Evolutionary conservation across 2,113 vertebrate genomes (phyloP).

Genomic region (Daphoenositta chrysoptera): DNA sequence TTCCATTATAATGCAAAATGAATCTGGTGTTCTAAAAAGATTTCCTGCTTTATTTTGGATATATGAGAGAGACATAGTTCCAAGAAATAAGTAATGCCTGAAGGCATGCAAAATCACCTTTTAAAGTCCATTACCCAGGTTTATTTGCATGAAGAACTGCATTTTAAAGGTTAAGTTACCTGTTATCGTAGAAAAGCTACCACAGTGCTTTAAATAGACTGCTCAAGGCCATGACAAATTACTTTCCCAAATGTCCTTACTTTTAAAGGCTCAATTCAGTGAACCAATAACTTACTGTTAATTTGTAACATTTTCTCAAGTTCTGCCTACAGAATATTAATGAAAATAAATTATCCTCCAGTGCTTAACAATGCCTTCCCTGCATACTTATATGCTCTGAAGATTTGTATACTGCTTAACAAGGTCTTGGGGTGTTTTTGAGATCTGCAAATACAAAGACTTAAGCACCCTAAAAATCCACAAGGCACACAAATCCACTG

Average conservation of each 20-base stretch:
- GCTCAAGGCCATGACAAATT: slow-evolving; percentile 13
- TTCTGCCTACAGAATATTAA: neutral
- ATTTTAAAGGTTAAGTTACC: slow-evolving; percentile 40
- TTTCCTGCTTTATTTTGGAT: neutral
- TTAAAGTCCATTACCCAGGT: neutral
- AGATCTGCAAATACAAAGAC: neutral
- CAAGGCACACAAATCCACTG: neutral
- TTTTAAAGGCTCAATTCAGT: slow-evolving; percentile 20
- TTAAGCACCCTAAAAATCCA: neutral
- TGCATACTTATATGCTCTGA: neutral
- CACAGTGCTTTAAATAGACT: neutral
- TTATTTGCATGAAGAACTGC: slow-evolving; percentile 14
- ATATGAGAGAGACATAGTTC: neutral
- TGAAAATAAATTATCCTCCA: slow-evolving; percentile 42
- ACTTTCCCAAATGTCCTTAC: slow-evolving; percentile 3
- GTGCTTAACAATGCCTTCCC: neutral
- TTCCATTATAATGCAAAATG: neutral
- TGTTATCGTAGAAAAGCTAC: neutral
- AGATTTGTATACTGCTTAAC: neutral
- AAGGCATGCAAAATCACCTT: neutral
- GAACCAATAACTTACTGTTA: slow-evolving; percentile 34
- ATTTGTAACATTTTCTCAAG: slow-evolving; percentile 51
- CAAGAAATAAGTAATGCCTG: neutral
- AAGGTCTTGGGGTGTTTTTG: neutral
- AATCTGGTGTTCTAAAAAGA: neutral